These are phyloP conservation scores for Parotia lawesii DNA, from an alignment of 2,113 vertebrate species.

Conservation along the genomic window DNA sequence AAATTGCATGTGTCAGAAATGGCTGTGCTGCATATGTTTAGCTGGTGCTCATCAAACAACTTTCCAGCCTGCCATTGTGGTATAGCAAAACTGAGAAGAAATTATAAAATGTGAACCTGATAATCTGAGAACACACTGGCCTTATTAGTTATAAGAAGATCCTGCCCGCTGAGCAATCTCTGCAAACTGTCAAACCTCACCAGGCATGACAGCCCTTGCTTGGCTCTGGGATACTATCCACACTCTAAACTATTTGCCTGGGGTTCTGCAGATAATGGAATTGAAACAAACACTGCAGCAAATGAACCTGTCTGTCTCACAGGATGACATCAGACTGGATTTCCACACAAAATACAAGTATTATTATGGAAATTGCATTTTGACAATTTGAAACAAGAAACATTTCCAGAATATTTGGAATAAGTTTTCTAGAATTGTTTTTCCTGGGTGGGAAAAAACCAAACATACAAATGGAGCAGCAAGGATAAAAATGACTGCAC, in stretches of 20 bases:
- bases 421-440: constrained; percentile 3
- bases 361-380: constrained; percentile 36
- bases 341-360: not conserved
- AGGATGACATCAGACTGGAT: constrained; percentile 17
- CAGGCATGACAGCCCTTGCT: constrained; percentile 37
- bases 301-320: constrained; percentile 53
- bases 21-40: constrained; percentile 21
- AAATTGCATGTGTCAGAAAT: constrained; percentile 34
- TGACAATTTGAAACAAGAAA: constrained; percentile 9
- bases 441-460: not conserved
- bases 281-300: constrained; percentile 31
- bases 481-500: not conserved
- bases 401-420: not conserved
- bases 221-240: constrained; percentile 21
- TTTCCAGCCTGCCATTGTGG: not conserved
- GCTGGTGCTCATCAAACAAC: not conserved
- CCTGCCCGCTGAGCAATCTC: constrained; percentile 41
- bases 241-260: constrained; percentile 33
- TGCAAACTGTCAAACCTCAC: constrained; percentile 53
- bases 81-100: constrained; percentile 29
- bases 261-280: constrained; percentile 55
- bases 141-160: constrained; percentile 32
- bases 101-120: constrained; percentile 42
- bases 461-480: not conserved
- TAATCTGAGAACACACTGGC: constrained; percentile 24